These are phyloP conservation scores for Cheilosia urbana DNA, from an alignment of 2,888 invertebrate genomes.

Conservation along the genomic window DNA sequence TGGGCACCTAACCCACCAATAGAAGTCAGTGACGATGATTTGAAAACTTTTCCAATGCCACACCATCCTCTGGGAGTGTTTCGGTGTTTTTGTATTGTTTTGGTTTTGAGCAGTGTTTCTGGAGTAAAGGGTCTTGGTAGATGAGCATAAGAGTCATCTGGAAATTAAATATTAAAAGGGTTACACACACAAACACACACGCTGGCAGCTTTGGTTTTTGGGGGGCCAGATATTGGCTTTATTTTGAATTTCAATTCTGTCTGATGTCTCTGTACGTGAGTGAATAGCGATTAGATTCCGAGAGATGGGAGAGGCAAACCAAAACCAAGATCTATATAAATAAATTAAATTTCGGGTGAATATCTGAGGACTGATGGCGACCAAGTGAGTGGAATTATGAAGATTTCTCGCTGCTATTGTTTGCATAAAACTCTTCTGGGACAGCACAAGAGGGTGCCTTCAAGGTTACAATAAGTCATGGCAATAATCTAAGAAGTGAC, in stretches of 20 bases:
- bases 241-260: constrained; percentile 60
- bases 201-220: constrained; percentile 40
- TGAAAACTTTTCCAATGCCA: constrained; percentile 66
- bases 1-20: constrained; percentile 46
- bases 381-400: constrained; percentile 51
- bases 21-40: constrained; percentile 61
- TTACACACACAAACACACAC: not conserved
- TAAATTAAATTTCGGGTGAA: constrained; percentile 48
- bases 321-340: constrained; percentile 44
- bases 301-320: not conserved
- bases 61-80: constrained; percentile 24
- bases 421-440: constrained; percentile 6
- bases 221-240: constrained; percentile 43
- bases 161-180: constrained; percentile 71
- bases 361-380: constrained; percentile 21
- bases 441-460: constrained; percentile 24
- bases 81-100: constrained; percentile 43
- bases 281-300: constrained; percentile 43
- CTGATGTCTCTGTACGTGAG: constrained; percentile 47
- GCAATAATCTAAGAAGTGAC: constrained; percentile 14
- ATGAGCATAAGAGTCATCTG: constrained; percentile 25
- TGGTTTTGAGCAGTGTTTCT: constrained; percentile 26
- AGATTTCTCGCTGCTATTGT: constrained; percentile 28
- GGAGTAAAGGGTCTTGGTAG: not conserved
- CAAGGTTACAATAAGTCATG: constrained; percentile 49